Evolutionary conservation across 2,888 invertebrate species (phyloP).

Genomic region (Lapara coniferarum): DNA sequence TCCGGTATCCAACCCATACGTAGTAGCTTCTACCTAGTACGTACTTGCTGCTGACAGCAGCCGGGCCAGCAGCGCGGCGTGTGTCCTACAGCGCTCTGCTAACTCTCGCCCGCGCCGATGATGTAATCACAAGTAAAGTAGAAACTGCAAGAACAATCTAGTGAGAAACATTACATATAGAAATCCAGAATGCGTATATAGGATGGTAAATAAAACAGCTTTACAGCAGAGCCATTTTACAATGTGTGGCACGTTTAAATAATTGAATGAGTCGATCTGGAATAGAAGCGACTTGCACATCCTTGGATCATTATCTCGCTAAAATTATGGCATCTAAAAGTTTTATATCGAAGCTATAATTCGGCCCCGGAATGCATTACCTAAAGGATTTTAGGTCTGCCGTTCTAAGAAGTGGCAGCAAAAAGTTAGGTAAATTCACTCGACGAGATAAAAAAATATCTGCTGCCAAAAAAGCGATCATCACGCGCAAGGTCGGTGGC

Average conservation of each 20-base stretch:
- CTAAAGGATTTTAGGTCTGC: constrained; percentile 62
- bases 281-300: constrained; percentile 33
- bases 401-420: constrained; percentile 72
- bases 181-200: no score
- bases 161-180: no score
- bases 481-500: constrained; percentile 75
- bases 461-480: constrained; percentile 74
- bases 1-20: no score
- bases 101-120: no score
- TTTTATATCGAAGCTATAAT: constrained; percentile 67
- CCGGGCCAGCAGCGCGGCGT: no score
- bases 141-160: no score
- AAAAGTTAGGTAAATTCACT: constrained; percentile 82
- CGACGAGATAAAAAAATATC: constrained; percentile 69
- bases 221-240: no score
- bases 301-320: constrained; percentile 66
- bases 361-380: constrained; percentile 67
- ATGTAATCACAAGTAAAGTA: no score
- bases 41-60: no score
- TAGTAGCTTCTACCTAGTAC: no score
- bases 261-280: neutral
- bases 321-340: constrained; percentile 75
- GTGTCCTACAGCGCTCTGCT: no score
- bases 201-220: no score
- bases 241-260: neutral